Evolutionary conservation across 2,888 invertebrate genomes (phyloP).

Genomic region (Lepidochrysops patricia): DNA sequence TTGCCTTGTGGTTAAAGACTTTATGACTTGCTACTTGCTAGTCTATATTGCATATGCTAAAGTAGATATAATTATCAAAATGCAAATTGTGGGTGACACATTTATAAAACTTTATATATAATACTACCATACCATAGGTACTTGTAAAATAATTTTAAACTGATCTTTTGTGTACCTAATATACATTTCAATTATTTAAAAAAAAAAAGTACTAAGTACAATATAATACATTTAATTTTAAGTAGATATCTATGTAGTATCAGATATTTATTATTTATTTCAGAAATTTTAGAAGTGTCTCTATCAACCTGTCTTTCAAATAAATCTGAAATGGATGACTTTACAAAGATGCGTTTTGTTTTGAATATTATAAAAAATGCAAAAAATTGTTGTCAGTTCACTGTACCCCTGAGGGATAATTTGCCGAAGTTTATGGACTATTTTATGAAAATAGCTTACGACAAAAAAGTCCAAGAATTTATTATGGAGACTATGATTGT

Average conservation of each 20-base stretch:
- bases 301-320: slow-evolving; percentile 39
- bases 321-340: slow-evolving; percentile 47
- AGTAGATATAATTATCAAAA: no score
- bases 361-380: slow-evolving; percentile 60
- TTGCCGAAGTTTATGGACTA: slow-evolving; percentile 42
- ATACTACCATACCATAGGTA: no score
- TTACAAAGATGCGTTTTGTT: slow-evolving; percentile 54
- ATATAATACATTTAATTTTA: no score
- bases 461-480: slow-evolving; percentile 59
- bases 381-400: slow-evolving; percentile 49
- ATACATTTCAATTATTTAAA: no score
- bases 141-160: no score
- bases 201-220: no score
- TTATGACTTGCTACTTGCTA: no score
- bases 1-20: no score
- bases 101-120: no score
- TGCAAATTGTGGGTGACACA: no score
- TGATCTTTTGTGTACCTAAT: no score
- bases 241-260: not conserved
- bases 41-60: no score
- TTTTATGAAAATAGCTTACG: slow-evolving; percentile 38
- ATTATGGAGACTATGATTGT: slow-evolving; percentile 47
- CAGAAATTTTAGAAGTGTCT: slow-evolving; percentile 55
- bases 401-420: slow-evolving; percentile 45
- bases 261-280: slow-evolving; percentile 18